Conservation (phyloP, 2,888 invertebrate genomes). For the Drosophila formosana region DNA sequence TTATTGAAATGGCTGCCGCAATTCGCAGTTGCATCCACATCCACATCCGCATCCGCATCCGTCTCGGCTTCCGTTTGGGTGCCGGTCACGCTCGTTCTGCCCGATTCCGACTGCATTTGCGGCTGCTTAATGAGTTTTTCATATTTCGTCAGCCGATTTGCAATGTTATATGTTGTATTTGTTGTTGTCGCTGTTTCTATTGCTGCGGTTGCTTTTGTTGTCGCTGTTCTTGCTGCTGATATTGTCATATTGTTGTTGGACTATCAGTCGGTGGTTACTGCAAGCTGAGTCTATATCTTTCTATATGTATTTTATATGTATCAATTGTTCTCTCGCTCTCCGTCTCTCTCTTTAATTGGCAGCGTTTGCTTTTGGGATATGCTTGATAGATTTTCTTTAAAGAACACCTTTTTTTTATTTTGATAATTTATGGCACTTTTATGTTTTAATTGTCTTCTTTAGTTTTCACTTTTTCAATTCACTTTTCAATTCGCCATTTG, state of each 20-base stretch:
- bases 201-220: constrained; percentile 23
- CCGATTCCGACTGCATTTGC: constrained; percentile 57
- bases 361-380: constrained; percentile 66
- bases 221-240: constrained; percentile 56
- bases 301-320: constrained; percentile 30
- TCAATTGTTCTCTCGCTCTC: neutral
- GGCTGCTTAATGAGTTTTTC: constrained; percentile 80
- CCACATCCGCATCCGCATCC: constrained; percentile 10
- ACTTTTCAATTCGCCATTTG: constrained; percentile 88
- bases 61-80: constrained; percentile 57
- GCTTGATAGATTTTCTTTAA: constrained; percentile 25
- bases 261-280: constrained; percentile 63
- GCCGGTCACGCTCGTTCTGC: constrained; percentile 61
- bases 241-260: constrained; percentile 69
- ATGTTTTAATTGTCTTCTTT: constrained; percentile 27
- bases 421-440: constrained; percentile 60
- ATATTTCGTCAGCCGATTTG: constrained; percentile 74
- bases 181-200: constrained; percentile 19
- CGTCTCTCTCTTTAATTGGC: constrained; percentile 58
- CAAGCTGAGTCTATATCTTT: constrained; percentile 34
- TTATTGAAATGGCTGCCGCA: constrained; percentile 56
- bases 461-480: constrained; percentile 29
- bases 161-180: constrained; percentile 35
- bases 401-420: constrained; percentile 1
- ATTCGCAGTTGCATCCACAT: constrained; percentile 29